Evolutionary conservation across 2,113 vertebrate genomes (phyloP).

Genomic region (Corydoras sp.): DNA sequence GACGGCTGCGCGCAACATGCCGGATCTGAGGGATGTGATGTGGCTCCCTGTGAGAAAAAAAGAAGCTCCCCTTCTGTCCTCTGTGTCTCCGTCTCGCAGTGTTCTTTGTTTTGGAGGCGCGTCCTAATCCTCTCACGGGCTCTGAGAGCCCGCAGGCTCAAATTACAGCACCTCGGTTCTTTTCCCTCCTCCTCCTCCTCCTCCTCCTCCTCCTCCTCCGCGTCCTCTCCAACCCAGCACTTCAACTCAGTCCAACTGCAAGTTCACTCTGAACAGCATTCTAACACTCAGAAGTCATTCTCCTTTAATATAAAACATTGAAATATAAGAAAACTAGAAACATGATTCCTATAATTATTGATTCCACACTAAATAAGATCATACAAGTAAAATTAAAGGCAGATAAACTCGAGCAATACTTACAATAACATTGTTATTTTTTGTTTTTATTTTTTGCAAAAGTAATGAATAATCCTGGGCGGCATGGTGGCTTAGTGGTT

Average conservation of each 20-base stretch:
- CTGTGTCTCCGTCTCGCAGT: neutral
- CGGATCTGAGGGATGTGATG: slow-evolving; percentile 61
- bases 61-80: neutral
- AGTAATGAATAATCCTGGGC: too few relatives aligned
- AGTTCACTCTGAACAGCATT: neutral
- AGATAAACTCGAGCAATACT: too few relatives aligned
- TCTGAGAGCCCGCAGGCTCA: slow-evolving; percentile 50
- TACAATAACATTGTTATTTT: too few relatives aligned
- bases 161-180: slow-evolving; percentile 53
- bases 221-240: neutral
- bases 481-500: too few relatives aligned
- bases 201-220: neutral
- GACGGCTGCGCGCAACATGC: slow-evolving; percentile 60
- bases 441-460: too few relatives aligned
- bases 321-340: too few relatives aligned
- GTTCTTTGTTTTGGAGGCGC: slow-evolving; percentile 13
- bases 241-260: neutral
- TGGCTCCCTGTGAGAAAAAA: slow-evolving; percentile 66
- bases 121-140: slow-evolving; percentile 33
- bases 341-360: too few relatives aligned
- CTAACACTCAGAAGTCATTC: neutral
- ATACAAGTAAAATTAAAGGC: too few relatives aligned
- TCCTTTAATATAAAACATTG: too few relatives aligned
- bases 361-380: too few relatives aligned
- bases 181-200: slow-evolving; percentile 30